Percentiles rank a stretch among this genome's conserved stretches.
phyloP scores from a whole-genome alignment of 2,113 vertebrate genomes.

The Neogale vison region DNA sequence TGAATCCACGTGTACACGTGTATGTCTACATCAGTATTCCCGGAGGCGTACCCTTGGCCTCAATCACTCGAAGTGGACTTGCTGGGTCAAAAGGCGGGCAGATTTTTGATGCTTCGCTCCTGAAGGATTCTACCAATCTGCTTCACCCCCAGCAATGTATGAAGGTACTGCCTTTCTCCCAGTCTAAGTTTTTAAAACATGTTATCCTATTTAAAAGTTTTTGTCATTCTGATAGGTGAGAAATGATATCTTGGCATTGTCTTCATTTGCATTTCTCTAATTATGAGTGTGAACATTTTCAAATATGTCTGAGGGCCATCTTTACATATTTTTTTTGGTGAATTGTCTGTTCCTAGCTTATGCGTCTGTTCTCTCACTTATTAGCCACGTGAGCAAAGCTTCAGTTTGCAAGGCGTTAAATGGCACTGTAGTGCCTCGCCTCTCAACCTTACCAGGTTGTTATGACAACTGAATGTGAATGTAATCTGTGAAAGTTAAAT shows the following conservation, averaged over 20 bases:
- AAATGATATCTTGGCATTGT: not conserved
- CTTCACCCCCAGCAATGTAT: not conserved
- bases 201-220: not conserved
- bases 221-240: constrained; percentile 1
- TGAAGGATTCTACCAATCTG: not conserved
- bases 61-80: not conserved
- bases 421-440: not conserved
- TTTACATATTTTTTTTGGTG: not conserved
- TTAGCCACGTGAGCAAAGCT: not conserved
- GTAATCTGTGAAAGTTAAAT: constrained; percentile 2
- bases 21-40: not conserved
- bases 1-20: not conserved
- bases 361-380: not conserved
- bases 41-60: not conserved
- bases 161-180: not conserved
- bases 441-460: not conserved
- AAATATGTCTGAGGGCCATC: not conserved
- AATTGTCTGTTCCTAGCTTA: not conserved
- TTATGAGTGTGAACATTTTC: not conserved
- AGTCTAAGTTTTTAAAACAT: not conserved
- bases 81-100: not conserved
- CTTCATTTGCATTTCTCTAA: constrained; percentile 9
- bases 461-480: not conserved
- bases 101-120: not conserved
- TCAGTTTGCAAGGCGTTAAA: not conserved